phyloP scores from a whole-genome alignment of 2,113 vertebrate species.

The Eira barbara region DNA sequence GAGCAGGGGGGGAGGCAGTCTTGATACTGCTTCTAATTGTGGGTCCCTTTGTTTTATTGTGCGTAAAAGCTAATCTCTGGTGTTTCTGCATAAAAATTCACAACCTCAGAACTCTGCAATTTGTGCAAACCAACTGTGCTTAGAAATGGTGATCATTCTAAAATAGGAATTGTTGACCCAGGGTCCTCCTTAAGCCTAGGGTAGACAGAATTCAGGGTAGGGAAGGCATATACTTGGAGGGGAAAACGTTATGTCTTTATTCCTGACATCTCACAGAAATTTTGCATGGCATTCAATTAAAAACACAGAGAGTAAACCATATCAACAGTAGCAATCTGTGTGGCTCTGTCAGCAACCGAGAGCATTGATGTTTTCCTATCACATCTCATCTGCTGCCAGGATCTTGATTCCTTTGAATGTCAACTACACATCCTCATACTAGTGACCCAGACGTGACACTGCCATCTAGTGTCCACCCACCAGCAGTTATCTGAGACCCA shows the following conservation, averaged over 20 bases:
- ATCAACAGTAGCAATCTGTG: background rate
- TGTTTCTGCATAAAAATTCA: background rate
- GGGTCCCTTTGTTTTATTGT: background rate
- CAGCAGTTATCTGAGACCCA: background rate
- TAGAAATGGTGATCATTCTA: background rate
- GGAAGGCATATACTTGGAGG: background rate
- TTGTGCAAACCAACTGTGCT: background rate
- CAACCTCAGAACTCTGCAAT: background rate
- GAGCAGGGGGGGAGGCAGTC: background rate
- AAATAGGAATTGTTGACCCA: background rate
- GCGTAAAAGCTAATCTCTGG: background rate
- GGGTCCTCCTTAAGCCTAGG: background rate
- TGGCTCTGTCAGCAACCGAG: background rate
- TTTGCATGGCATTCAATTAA: background rate
- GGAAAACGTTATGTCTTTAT: background rate
- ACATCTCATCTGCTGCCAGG: background rate
- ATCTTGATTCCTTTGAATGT: background rate
- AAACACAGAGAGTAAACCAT: background rate
- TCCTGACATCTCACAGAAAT: background rate
- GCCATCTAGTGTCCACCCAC: background rate
- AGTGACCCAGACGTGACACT: background rate
- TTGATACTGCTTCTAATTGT: background rate
- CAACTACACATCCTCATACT: background rate
- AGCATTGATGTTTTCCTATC: background rate
- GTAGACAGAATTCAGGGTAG: background rate